These are phyloP conservation scores for Aepyceros melampus DNA, from an alignment of 2,113 vertebrate species.

Conservation along the genomic window DNA sequence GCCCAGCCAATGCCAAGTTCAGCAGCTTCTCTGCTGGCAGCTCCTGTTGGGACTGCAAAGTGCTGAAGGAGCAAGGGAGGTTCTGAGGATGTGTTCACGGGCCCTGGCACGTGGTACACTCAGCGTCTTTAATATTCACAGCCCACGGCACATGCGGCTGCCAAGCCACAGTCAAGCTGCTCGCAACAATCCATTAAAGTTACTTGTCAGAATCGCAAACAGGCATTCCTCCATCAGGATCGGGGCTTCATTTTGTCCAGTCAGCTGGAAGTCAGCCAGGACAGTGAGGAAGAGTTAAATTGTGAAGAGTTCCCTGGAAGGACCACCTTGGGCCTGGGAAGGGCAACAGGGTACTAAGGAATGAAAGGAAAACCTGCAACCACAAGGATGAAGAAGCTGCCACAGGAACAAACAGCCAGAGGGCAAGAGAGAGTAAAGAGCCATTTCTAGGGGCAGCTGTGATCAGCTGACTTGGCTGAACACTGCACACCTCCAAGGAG, in stretches of 20 bases:
- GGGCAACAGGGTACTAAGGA: constrained; percentile 52
- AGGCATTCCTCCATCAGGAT: constrained; percentile 66
- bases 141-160: background rate
- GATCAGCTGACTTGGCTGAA: background rate
- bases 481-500: background rate
- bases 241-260: constrained; percentile 61
- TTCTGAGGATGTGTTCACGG: background rate
- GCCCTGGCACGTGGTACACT: background rate
- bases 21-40: background rate
- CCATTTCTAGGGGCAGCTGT: background rate
- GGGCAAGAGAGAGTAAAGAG: constrained; percentile 25
- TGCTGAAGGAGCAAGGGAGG: background rate
- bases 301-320: constrained; percentile 64
- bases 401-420: background rate
- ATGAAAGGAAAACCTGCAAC: constrained; percentile 40
- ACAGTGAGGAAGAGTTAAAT: constrained; percentile 50
- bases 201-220: constrained; percentile 53
- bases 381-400: background rate
- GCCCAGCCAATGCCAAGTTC: background rate
- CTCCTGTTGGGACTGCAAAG: background rate
- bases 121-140: constrained; percentile 44
- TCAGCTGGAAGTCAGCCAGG: constrained; percentile 70
- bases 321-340: constrained; percentile 32
- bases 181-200: constrained; percentile 58
- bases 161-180: constrained; percentile 55